Conservation (phyloP, 2,113 vertebrate genomes). For the Montifringilla adamsi region DNA sequence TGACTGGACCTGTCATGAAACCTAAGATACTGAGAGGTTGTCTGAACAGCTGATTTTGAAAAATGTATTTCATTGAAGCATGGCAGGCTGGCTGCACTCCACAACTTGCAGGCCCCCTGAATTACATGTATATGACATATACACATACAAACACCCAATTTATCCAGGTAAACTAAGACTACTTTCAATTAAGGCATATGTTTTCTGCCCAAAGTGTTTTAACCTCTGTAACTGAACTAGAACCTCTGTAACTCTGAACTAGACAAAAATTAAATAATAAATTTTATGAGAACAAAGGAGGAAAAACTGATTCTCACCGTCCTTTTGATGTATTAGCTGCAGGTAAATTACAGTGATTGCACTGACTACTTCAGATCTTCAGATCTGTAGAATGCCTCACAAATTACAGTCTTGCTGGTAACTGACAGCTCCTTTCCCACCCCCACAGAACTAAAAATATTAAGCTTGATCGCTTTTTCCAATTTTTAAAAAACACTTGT, state of each 20-base stretch:
- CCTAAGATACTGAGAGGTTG: not conserved
- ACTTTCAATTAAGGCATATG: not conserved
- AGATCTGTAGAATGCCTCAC: not conserved
- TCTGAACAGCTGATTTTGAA: not conserved
- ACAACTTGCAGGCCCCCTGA: not conserved
- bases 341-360: slow-evolving; percentile 10
- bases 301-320: not conserved
- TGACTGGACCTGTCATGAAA: not conserved
- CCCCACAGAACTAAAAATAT: slow-evolving; percentile 52
- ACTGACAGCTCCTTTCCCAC: slow-evolving; percentile 44
- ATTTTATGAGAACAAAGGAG: not conserved
- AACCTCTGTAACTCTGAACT: not conserved
- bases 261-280: not conserved
- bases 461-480: not conserved
- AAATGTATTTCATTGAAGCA: not conserved
- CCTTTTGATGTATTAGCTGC: not conserved
- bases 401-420: slow-evolving; percentile 35
- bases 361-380: slow-evolving; percentile 6
- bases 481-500: not conserved
- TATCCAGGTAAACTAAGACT: not conserved
- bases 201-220: not conserved
- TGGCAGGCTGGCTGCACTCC: not conserved
- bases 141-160: not conserved
- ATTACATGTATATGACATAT: not conserved
- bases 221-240: not conserved